A percentile compares a stretch with the other conserved stretches of the same genome.
phyloP scores from a whole-genome alignment of 2,888 invertebrate genomes.

The Drosophila birchii region DNA sequence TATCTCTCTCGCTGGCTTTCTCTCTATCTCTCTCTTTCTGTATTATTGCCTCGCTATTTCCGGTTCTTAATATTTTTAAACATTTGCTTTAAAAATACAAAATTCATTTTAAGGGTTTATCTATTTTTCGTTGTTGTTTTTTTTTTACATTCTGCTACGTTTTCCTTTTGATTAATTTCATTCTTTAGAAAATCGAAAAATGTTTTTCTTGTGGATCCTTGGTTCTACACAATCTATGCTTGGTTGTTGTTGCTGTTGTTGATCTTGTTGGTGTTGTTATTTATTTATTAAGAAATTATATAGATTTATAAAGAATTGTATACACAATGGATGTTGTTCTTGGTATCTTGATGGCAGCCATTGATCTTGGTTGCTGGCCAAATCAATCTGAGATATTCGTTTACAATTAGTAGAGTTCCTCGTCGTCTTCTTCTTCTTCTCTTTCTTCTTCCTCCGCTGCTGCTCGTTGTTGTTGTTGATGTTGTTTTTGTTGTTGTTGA shows the following conservation, averaged over 20 bases:
- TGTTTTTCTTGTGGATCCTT: constrained; percentile 20
- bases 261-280: constrained; percentile 71
- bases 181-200: constrained; percentile 36
- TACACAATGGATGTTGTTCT: constrained; percentile 75
- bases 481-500: constrained; percentile 20
- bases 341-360: constrained; percentile 57
- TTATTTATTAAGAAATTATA: constrained; percentile 78
- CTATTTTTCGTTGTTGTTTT: constrained; percentile 6
- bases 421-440: constrained; percentile 30
- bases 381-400: constrained; percentile 70
- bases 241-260: constrained; percentile 50
- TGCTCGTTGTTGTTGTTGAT: constrained; percentile 36
- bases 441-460: constrained; percentile 27
- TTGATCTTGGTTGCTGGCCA: constrained; percentile 52
- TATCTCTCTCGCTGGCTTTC: constrained; percentile 31
- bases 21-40: constrained; percentile 12
- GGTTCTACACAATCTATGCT: constrained; percentile 44
- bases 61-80: constrained; percentile 76
- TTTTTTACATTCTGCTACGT: constrained; percentile 41
- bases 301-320: constrained; percentile 57
- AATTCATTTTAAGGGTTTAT: constrained; percentile 44
- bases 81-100: constrained; percentile 72
- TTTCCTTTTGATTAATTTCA: constrained; percentile 41
- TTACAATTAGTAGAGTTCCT: constrained; percentile 65
- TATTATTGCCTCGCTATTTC: constrained; percentile 19